Conservation (phyloP, 2,888 invertebrate species). For the Trilocha varians region DNA sequence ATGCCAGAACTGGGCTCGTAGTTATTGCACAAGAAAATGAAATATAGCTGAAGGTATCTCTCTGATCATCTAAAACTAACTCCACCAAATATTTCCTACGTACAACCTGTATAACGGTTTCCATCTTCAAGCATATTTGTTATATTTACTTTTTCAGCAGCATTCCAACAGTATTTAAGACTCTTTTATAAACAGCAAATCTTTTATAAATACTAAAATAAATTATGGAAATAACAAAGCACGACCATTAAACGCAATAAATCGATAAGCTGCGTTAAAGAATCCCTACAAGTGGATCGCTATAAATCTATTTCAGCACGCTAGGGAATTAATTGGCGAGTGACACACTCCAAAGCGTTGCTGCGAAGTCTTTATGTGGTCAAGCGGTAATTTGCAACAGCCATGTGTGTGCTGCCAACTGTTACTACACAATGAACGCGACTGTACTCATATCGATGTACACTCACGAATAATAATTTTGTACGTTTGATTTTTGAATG, state of each 20-base stretch:
- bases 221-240: not conserved
- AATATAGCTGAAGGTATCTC: too few species aligned
- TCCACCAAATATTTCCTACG: too few species aligned
- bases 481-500: too few species aligned
- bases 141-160: too few species aligned
- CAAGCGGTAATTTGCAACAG: conserved; percentile 45
- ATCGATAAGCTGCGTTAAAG: conserved; percentile 19
- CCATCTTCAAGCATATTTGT: too few species aligned
- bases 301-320: conserved; percentile 61
- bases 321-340: conserved; percentile 52
- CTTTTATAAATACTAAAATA: not conserved
- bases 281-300: conserved; percentile 51
- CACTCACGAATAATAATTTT: not conserved
- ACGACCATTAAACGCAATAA: conserved; percentile 16
- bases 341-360: conserved; percentile 25
- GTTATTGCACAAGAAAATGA: too few species aligned
- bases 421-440: conserved; percentile 14
- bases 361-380: conserved; percentile 33
- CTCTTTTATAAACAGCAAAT: too few species aligned
- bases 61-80: too few species aligned
- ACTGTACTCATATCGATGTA: not conserved
- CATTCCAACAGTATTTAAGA: too few species aligned
- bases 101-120: too few species aligned
- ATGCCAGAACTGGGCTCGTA: too few species aligned
- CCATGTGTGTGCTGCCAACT: conserved; percentile 20